Percentiles rank a stretch among this genome's conserved stretches.
Conservation (phyloP, 2,888 invertebrate genomes). For the Agrenia bidenticulata region DNA sequence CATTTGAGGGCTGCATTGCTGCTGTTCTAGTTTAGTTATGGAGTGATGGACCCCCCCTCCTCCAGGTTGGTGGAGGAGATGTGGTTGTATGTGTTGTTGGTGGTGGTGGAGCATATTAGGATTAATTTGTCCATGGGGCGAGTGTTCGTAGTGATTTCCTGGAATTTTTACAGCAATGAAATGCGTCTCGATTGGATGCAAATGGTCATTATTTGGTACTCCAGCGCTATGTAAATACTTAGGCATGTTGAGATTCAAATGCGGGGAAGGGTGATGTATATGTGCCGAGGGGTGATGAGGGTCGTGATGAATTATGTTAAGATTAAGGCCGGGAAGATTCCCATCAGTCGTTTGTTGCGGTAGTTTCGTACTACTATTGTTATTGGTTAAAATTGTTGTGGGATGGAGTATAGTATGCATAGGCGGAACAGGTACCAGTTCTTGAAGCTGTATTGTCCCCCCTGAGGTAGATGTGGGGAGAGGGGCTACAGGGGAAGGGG, state of each 20-base stretch:
- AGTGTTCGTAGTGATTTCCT: conserved; percentile 20
- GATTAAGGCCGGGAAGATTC: conserved; percentile 51
- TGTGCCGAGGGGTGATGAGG: conserved; percentile 16
- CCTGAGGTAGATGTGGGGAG: conserved; percentile 2
- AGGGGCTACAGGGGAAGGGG: conserved; percentile 10
- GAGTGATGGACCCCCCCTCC: conserved; percentile 10
- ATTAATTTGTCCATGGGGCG: conserved; percentile 9
- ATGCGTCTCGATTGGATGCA: conserved; percentile 37
- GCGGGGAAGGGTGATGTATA: conserved; percentile 22
- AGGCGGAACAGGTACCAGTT: conserved; percentile 51
- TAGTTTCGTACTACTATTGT: conserved; percentile 34
- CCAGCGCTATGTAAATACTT: conserved; percentile 37
- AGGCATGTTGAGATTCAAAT: conserved; percentile 45
- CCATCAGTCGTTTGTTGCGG: conserved; percentile 50
- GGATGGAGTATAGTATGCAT: conserved; percentile 43
- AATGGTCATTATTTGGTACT: conserved; percentile 28
- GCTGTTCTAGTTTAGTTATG: conserved; percentile 31
- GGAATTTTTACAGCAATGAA: conserved; percentile 50
- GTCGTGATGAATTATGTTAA: conserved; percentile 31
- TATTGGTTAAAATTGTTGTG: conserved; percentile 22
- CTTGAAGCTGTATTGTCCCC: conserved; percentile 44
- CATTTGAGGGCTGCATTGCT: conserved; percentile 44
- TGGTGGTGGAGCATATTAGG: conserved; percentile 22
- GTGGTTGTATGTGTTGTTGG: conserved; percentile 11
- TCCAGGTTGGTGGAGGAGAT: conserved; percentile 23